Evolutionary conservation across 2,888 invertebrate species (phyloP).

Genomic region (Tenthredo amoena): DNA sequence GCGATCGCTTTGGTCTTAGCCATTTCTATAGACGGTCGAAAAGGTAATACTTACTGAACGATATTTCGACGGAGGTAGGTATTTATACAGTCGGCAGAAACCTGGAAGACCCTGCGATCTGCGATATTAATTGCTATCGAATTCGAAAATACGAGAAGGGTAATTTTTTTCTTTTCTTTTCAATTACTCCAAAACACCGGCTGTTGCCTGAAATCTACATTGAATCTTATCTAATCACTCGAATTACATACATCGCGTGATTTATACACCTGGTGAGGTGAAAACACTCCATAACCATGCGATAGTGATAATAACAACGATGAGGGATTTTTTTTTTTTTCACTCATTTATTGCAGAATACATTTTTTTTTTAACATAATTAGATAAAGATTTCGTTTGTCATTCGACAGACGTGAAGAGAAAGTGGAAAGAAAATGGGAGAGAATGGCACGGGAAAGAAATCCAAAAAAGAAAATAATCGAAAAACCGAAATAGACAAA

Average conservation of each 20-base stretch:
- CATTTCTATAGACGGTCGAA: neutral
- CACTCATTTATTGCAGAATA: no score
- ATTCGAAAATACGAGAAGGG: neutral
- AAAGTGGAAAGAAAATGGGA: no score
- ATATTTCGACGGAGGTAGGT: neutral
- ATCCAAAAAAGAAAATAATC: no score
- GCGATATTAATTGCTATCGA: neutral
- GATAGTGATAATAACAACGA: neutral
- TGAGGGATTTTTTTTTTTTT: neutral
- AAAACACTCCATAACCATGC: neutral
- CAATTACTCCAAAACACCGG: neutral
- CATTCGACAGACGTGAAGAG: no score
- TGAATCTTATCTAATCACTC: conserved; percentile 6
- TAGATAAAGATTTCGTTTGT: no score
- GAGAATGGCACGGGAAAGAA: no score
- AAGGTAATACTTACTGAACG: neutral
- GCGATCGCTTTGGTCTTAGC: neutral
- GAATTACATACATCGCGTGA: neutral
- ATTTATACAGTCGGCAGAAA: neutral
- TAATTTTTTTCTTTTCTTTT: neutral
- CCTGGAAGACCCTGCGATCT: neutral
- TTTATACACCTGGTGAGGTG: neutral
- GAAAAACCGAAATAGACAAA: no score
- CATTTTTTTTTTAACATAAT: no score
- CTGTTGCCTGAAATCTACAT: neutral